Base-by-base conservation (phyloP, 2,888 invertebrate genomes). In the Mactromeris polynyma region DNA sequence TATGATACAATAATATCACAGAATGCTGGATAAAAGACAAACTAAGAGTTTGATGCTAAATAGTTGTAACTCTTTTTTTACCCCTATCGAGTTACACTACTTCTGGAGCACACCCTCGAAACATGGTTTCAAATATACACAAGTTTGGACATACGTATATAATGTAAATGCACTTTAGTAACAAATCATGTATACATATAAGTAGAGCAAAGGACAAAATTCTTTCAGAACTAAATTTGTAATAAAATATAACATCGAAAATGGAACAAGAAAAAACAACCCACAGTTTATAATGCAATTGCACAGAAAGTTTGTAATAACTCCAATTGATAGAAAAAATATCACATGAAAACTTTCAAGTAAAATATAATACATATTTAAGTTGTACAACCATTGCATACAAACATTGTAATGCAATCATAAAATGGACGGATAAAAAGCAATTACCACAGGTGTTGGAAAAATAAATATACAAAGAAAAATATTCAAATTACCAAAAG, bases 101-200 rank as follows among this genome's bases (percentile, higher is more conserved):
- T 42, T 11, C 42, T 42, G 42, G 11, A 42, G 42, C 4, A 42
- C 4, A 42, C 42, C 42, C 42, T 42, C 42, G 11, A 46, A 7
- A 46, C n/a, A n/a, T n/a, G n/a, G n/a, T n/a, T n/a, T 3, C 9
- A 64, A 11, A 26, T 4, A 64, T 26, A 64, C n/a, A 7, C n/a
- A 64, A 26, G 58, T 7, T 51, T 26, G 26, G 11, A 64, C 58
- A 58, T 2, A 58, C 6, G 46, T 9, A 46, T 46, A 46, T 17
- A 46, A 64, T 64, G 11, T 64, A 64, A 64, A 64, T 64, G 58
- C 58, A 64, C 58, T 64, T 64, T n/a, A n/a, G 26, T 64, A 64
- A 26, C 9, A 64, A 64, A n/a, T 7, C 19, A 21, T 54, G 2
- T 26, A 64, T 9, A 64, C 17, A 46, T 46, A 46, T 46, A 46